Evolutionary conservation across 2,888 invertebrate species (phyloP).

Genomic region (Drosophila putrida): DNA sequence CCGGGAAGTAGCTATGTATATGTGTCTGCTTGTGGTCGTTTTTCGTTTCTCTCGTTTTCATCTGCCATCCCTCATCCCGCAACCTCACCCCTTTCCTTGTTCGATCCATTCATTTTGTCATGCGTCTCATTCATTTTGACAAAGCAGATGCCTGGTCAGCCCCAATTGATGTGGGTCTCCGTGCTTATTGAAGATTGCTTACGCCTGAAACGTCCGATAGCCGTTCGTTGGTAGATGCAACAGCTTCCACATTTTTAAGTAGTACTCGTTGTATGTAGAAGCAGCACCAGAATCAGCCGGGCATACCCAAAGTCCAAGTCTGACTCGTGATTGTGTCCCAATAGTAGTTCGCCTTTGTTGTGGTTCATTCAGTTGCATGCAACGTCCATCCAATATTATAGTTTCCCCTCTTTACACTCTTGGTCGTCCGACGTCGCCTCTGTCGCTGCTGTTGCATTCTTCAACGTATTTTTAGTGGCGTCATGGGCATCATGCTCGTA

Average conservation of each 20-base stretch:
- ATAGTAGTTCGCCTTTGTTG: slow-evolving; percentile 64
- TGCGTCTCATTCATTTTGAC: slow-evolving; percentile 60
- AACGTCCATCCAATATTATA: background rate
- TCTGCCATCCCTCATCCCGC: background rate
- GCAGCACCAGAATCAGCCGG: slow-evolving; percentile 8
- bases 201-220: slow-evolving; percentile 31
- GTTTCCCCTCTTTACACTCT: background rate
- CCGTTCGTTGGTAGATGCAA: slow-evolving; percentile 58
- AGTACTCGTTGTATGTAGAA: slow-evolving; percentile 1
- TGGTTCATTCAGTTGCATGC: slow-evolving; percentile 62
- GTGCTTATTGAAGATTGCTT: slow-evolving; percentile 42
- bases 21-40: slow-evolving; percentile 55
- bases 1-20: slow-evolving; percentile 44
- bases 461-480: slow-evolving; percentile 59
- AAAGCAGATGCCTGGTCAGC: slow-evolving; percentile 67
- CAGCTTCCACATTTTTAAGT: slow-evolving; percentile 57
- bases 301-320: slow-evolving; percentile 8
- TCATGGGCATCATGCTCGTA: slow-evolving; percentile 61
- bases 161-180: slow-evolving; percentile 32
- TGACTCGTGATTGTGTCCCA: slow-evolving; percentile 40
- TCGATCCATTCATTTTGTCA: slow-evolving; percentile 67
- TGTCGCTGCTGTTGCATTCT: slow-evolving; percentile 62
- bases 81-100: background rate
- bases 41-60: slow-evolving; percentile 3
- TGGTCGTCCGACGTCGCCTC: slow-evolving; percentile 24